A percentile compares a stretch with the other conserved stretches of the same genome.
These are phyloP conservation scores for Himantopus leucocephalus DNA, from an alignment of 2,113 vertebrate species.

Conservation along the genomic window DNA sequence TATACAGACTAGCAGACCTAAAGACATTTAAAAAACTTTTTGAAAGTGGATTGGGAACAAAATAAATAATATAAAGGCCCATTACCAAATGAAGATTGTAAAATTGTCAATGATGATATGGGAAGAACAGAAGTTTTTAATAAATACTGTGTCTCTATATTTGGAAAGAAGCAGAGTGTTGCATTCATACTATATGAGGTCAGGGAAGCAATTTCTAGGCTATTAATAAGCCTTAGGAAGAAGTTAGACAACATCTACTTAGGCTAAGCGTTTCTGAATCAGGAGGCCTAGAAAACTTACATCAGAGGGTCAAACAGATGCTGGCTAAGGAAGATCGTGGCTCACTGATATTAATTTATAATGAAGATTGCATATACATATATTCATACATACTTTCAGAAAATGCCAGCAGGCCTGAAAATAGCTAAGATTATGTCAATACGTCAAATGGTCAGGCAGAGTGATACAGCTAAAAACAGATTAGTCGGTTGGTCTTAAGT, in stretches of 20 bases:
- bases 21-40: background rate
- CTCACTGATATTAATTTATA: background rate
- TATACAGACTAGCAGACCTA: background rate
- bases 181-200: conserved; percentile 27
- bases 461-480: background rate
- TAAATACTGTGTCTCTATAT: background rate
- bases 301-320: background rate
- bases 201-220: background rate
- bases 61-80: background rate
- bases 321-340: background rate
- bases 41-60: background rate
- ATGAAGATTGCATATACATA: background rate
- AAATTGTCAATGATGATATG: background rate
- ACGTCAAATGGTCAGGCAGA: background rate
- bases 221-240: conserved; percentile 24
- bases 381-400: background rate
- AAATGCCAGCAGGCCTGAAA: background rate
- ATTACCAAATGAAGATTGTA: background rate
- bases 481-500: background rate
- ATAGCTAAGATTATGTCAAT: background rate
- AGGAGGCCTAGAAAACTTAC: background rate
- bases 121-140: conserved; percentile 9
- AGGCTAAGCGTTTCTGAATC: background rate
- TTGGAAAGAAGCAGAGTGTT: background rate
- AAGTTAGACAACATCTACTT: background rate